phyloP scores from a whole-genome alignment of 2,113 vertebrate genomes.

The Carollia perspicillata region DNA sequence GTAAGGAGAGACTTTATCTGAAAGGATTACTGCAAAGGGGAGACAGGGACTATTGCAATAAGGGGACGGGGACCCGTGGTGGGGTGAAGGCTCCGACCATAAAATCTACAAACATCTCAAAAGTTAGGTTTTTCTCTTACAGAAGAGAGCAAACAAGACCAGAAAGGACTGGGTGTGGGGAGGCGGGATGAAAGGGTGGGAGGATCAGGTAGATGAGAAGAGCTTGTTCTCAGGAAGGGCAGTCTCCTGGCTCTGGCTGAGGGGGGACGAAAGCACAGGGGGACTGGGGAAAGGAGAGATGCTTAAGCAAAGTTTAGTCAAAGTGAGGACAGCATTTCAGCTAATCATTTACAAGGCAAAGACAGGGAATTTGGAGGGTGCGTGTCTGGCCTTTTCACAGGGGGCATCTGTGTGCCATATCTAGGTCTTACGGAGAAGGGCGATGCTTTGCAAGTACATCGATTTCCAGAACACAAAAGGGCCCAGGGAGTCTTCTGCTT shows the following conservation, averaged over 20 bases:
- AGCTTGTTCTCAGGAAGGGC: neutral
- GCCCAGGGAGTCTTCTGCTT: neutral
- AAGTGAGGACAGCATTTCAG: neutral
- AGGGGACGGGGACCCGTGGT: rapidly evolving
- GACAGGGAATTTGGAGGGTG: neutral
- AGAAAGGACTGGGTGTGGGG: neutral
- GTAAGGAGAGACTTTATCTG: neutral
- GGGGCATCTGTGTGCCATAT: rapidly evolving
- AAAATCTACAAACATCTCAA: neutral
- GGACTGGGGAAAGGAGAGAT: neutral
- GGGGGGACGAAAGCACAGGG: neutral
- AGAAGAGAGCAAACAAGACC: neutral
- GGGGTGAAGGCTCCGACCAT: neutral
- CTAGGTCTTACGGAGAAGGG: neutral
- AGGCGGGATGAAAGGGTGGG: no score
- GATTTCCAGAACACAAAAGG: neutral
- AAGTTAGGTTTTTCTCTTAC: neutral
- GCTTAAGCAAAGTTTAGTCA: neutral
- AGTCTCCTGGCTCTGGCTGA: no score
- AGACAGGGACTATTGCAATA: neutral
- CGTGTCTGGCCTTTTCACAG: neutral
- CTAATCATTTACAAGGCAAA: neutral
- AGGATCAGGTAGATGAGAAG: rapidly evolving
- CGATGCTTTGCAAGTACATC: neutral
- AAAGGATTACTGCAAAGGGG: no score